These are phyloP conservation scores for Microtus californicus DNA, from an alignment of 2,797 vertebrate species.

Conservation along the genomic window DNA sequence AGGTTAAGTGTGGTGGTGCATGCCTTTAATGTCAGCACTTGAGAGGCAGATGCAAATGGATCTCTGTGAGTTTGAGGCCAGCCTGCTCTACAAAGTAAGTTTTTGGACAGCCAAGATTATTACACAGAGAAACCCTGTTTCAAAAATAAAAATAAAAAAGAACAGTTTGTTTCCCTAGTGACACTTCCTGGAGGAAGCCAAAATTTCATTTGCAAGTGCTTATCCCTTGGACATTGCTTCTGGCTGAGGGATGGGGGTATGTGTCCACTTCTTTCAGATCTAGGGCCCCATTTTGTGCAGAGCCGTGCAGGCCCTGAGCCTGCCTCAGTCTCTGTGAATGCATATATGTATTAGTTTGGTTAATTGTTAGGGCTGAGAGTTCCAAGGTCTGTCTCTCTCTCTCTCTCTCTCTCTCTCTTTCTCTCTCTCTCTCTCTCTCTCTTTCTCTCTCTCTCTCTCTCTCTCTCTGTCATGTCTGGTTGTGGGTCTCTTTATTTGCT, in stretches of 20 bases:
- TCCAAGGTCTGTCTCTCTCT: background rate
- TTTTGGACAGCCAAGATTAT: background rate
- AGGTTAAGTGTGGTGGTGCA: background rate
- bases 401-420: background rate
- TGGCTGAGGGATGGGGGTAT: background rate
- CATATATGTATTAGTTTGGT: background rate
- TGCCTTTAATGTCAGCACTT: background rate
- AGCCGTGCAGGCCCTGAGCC: background rate
- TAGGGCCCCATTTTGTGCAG: background rate
- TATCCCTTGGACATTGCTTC: background rate
- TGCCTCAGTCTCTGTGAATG: background rate
- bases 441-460: background rate
- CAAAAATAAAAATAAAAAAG: background rate
- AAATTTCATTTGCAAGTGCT: background rate
- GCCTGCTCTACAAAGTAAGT: background rate
- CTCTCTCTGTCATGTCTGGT: background rate
- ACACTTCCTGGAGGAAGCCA: background rate
- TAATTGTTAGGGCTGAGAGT: background rate
- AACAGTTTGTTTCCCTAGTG: background rate
- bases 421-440: background rate
- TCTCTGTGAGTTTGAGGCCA: background rate
- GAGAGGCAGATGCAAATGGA: background rate
- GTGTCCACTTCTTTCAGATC: background rate
- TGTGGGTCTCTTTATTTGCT: background rate
- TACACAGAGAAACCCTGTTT: background rate